Base-by-base conservation (phyloP, 2,888 invertebrate species). In the Drosophila ustulata region DNA sequence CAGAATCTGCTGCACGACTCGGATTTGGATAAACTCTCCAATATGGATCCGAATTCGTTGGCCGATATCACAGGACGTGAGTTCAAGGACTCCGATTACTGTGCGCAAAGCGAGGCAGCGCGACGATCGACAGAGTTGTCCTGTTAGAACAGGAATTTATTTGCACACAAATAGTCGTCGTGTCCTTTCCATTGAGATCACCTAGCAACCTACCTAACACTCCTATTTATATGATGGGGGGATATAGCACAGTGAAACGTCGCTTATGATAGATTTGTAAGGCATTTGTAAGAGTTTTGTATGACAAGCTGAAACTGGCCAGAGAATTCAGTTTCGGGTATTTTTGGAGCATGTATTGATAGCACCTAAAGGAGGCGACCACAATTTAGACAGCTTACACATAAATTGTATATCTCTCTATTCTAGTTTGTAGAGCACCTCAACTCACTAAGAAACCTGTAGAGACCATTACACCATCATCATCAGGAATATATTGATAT, bases 1-100 rank as follows among this genome's bases (percentile, higher is more conserved):
- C 95, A 95, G 85, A 96, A 97, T 92, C 93, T 96, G 32, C 95
- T 96, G 80, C 96, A 96, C 90, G 97, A 96, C 59, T 95, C 95
- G 78, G 97, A 97, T 90, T 92, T 97, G 90, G 97, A 97, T 91
- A 93, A 96, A 34, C 93, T 97, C 55, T 96, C 96, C 66, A 96
- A 97, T 90, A 97, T 97, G 97, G 97, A 97, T 92, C 97, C 97
- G 8, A 96, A 97, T 75, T 96, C 96, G 75, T 93, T 97, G 82
- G 95, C 95, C 49, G 97, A 97, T 90, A 96, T 97, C 87, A 95
- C 96, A 41, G 95, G 94, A 71, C 84, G 83, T 0, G 83, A 83
- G 78, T 57, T 80, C 3, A 95, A 95, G 91, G 94, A 94, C 23
- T 76, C 43, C 52, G 89, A 87, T 93, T 94, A 93, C 92, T 96